These are phyloP conservation scores for Hydriomena furcata DNA, from an alignment of 2,888 invertebrate species.

Conservation along the genomic window DNA sequence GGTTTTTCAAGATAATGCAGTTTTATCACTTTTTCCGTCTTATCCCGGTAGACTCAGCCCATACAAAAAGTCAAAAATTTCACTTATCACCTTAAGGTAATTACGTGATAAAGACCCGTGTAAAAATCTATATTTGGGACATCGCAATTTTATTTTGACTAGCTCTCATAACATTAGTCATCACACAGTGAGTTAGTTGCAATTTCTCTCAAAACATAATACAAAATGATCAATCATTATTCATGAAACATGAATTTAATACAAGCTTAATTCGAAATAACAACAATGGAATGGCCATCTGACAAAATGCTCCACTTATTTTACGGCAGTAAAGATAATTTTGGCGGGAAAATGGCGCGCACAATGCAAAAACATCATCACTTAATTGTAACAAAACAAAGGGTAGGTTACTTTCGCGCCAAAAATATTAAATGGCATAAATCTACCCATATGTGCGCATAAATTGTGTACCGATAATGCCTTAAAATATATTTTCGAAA, in stretches of 20 bases:
- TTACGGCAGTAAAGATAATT: slow-evolving; percentile 36
- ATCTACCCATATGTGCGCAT: slow-evolving; percentile 9
- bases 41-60: no score
- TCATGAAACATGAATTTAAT: not conserved
- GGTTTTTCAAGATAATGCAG: no score
- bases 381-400: slow-evolving; percentile 34
- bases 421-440: slow-evolving; percentile 21
- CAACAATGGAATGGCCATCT: slow-evolving; percentile 24
- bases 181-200: no score
- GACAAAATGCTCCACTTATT: slow-evolving; percentile 32
- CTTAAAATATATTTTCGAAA: not conserved
- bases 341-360: slow-evolving; percentile 28
- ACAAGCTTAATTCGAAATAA: slow-evolving; percentile 6
- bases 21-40: no score
- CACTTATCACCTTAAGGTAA: no score
- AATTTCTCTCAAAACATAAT: no score
- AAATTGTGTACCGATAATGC: slow-evolving; percentile 3
- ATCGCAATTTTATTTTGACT: no score
- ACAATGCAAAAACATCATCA: slow-evolving; percentile 35
- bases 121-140: no score
- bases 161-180: no score
- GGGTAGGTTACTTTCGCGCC: slow-evolving; percentile 8
- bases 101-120: no score
- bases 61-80: no score
- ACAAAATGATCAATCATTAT: not conserved